These are phyloP conservation scores for Sebastes oblongus DNA, from an alignment of 2,797 vertebrate genomes.

Conservation along the genomic window DNA sequence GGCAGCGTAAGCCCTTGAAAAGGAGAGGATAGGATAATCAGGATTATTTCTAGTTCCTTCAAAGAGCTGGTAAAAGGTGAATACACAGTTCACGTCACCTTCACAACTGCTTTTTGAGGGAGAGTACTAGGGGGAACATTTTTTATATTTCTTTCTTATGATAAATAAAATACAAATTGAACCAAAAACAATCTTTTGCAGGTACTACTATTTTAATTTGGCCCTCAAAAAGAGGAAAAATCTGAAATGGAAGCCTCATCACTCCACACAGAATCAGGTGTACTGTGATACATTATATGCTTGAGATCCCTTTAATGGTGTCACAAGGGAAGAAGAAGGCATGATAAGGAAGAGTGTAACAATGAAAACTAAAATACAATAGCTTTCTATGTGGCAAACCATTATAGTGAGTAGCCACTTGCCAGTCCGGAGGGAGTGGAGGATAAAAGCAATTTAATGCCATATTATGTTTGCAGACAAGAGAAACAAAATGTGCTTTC, in stretches of 20 bases:
- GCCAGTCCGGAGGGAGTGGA: background rate
- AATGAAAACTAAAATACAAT: background rate
- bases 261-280: background rate
- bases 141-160: no score
- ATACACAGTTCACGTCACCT: background rate
- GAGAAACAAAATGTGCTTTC: background rate
- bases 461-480: background rate
- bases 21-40: background rate
- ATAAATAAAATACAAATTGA: background rate
- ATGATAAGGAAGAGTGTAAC: background rate
- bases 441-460: background rate
- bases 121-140: background rate
- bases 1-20: constrained; percentile 90
- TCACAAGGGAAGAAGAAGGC: background rate
- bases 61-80: background rate
- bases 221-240: background rate
- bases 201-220: background rate
- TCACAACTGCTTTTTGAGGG: background rate
- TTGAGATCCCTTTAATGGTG: background rate
- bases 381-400: background rate
- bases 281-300: background rate
- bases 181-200: background rate
- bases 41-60: background rate
- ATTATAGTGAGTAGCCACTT: background rate
- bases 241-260: background rate